These are phyloP conservation scores for Nematolebias whitei DNA, from an alignment of 2,113 vertebrate genomes.

Conservation along the genomic window DNA sequence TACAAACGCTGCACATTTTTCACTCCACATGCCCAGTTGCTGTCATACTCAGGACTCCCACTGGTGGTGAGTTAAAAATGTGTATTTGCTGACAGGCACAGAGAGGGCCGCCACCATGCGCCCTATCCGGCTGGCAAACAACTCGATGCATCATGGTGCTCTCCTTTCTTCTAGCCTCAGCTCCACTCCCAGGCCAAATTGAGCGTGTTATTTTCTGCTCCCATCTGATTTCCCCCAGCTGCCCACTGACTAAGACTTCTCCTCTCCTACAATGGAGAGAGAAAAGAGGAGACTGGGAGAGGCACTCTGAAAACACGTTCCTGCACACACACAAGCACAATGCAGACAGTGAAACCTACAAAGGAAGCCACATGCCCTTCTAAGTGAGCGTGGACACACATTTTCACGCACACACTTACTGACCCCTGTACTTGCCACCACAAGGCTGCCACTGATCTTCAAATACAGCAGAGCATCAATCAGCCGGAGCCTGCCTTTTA, in stretches of 20 bases:
- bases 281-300: constrained; percentile 20
- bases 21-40: constrained; percentile 14
- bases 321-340: constrained; percentile 41
- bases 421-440: constrained; percentile 84
- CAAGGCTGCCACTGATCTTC: constrained; percentile 91
- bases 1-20: constrained; percentile 28
- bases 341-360: constrained; percentile 51
- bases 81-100: constrained; percentile 89
- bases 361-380: constrained; percentile 52
- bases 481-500: constrained; percentile 87
- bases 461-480: constrained; percentile 92
- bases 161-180: constrained; percentile 53
- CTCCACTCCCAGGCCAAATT: constrained; percentile 83
- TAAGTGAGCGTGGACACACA: constrained; percentile 47
- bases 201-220: constrained; percentile 92
- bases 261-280: constrained; percentile 70
- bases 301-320: constrained; percentile 51
- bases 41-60: constrained; percentile 69
- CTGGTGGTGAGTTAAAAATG: constrained; percentile 76
- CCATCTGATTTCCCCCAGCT: constrained; percentile 86
- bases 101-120: constrained; percentile 80
- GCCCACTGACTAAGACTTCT: constrained; percentile 85
- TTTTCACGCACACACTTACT: constrained; percentile 64
- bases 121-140: constrained; percentile 85
- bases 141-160: constrained; percentile 87